Percentiles rank a stretch among this genome's conserved stretches.
phyloP scores from a whole-genome alignment of 2,113 vertebrate species.

The Shinisaurus crocodilurus region DNA sequence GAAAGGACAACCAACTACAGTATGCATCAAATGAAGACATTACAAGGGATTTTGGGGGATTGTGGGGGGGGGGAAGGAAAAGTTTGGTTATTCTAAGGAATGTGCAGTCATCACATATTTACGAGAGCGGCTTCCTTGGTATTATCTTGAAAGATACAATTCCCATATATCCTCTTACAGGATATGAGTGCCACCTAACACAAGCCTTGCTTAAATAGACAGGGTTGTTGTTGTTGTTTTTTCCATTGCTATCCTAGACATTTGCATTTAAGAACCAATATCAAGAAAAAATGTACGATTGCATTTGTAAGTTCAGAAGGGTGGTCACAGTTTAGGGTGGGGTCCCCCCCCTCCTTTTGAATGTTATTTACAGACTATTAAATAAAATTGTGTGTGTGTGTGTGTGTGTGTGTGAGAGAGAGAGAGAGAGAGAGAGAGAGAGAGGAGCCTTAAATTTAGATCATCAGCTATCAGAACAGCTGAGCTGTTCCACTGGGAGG shows the following conservation, averaged over 20 bases:
- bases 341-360: not conserved
- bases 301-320: not conserved
- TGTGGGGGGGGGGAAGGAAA: not conserved
- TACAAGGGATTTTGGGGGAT: not conserved
- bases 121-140: not conserved
- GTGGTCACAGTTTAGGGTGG: too few relatives aligned
- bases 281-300: not conserved
- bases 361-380: conserved; percentile 41
- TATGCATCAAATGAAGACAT: not conserved
- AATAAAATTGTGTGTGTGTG: conserved; percentile 57
- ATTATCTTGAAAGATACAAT: not conserved
- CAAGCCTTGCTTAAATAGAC: conserved; percentile 14
- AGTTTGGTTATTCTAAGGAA: not conserved
- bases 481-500: conserved; percentile 52
- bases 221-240: not conserved
- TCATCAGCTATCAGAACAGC: conserved; percentile 68
- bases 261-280: not conserved
- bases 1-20: not conserved
- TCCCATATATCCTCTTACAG: not conserved
- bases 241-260: too few relatives aligned
- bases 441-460: conserved; percentile 63
- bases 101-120: not conserved
- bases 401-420: too few relatives aligned
- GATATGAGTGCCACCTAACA: not conserved
- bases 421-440: too few relatives aligned